Base-by-base conservation (phyloP, 2,113 vertebrate species). In the Haemorhous mexicanus region DNA sequence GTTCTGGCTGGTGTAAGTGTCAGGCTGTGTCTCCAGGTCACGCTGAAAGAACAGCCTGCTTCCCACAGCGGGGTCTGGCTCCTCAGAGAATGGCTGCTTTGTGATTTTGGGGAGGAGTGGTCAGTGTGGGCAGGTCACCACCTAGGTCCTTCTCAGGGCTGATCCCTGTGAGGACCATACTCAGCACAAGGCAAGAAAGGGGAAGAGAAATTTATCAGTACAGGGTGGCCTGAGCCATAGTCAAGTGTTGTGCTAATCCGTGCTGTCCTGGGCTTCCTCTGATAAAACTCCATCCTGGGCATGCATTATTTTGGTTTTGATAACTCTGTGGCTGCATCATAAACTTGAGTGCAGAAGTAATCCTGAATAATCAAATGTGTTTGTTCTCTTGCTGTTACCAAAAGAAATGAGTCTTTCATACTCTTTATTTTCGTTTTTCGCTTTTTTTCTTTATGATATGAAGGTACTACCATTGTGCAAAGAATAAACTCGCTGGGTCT, bases 251-350 rank as follows among this genome's bases (percentile, higher is more conserved):
- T 96, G 96, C 77, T 97, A 98, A 97, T 97, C 95, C 94, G 1
- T 93, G 58, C 90, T 89, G 84, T 97, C 96, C 93, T 19, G 85
- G 84, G 91, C 96, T 92, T 97, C 93, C 96, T 96, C 95, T 95
- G 97, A 98, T 97, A 98, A 97, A 96, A 96, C 93, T 84, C 84
- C 90, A 80, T 92, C 95, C 95, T 84, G 78, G 87, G 72, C 92
- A 93, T 49, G 7, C 89, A 85, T 93, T 98, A 97, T 98, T 98
- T 98, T 97, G 95, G 67, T 98, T 98, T 97, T 97, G 97, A 98
- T 98, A 98, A 96, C 84, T 85, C 93, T n/a, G 24, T 90, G 95
- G 41, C 96, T 93, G 89, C 84, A 93, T 95, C 90, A 78, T 90
- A 94, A 87, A 46, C 67, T 89, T 90, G 87, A 93, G 75, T 10